Percentiles rank a stretch among this genome's conserved stretches.
Evolutionary conservation across 1,140 invertebrate species (phyloP).

Genomic region (Drosophila trapezifrons): DNA sequence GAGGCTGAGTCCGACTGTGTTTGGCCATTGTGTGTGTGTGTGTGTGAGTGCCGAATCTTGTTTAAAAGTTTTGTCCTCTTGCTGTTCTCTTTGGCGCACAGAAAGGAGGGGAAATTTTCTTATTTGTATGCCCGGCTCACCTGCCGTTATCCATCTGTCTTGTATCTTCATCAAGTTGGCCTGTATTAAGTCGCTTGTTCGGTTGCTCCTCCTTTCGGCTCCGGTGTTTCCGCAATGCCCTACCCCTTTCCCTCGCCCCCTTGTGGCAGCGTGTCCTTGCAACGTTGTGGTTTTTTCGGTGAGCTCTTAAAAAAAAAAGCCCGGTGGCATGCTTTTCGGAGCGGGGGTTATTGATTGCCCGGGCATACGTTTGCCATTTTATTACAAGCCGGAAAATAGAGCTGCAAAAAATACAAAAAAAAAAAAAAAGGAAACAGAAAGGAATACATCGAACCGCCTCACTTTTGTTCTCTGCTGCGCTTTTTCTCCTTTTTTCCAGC

Average conservation of each 20-base stretch:
- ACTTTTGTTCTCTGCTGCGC: constrained; percentile 32
- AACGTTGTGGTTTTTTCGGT: constrained; percentile 53
- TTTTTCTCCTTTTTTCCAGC: constrained; percentile 20
- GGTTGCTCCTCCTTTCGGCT: constrained; percentile 23
- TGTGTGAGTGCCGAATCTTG: constrained; percentile 40
- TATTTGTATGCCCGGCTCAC: constrained; percentile 78
- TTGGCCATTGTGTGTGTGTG: constrained; percentile 30
- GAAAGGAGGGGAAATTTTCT: constrained; percentile 61
- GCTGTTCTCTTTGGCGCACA: constrained; percentile 7
- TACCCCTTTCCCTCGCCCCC: not conserved
- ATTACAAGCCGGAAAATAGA: constrained; percentile 66
- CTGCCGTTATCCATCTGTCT: constrained; percentile 79
- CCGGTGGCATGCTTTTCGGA: constrained; percentile 51
- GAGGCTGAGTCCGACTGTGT: constrained; percentile 47
- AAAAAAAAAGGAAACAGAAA: constrained; percentile 12
- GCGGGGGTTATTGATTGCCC: constrained; percentile 72
- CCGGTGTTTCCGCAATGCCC: constrained; percentile 1
- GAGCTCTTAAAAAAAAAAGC: constrained; percentile 36
- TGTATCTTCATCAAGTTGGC: constrained; percentile 79
- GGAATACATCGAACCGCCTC: constrained; percentile 17
- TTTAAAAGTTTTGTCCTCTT: constrained; percentile 68
- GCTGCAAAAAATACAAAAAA: constrained; percentile 18
- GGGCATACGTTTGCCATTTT: constrained; percentile 79
- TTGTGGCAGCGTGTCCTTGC: constrained; percentile 33
- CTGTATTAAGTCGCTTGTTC: constrained; percentile 77